Conservation (phyloP, 2,888 invertebrate species). For the Scaptomyza flava region DNA sequence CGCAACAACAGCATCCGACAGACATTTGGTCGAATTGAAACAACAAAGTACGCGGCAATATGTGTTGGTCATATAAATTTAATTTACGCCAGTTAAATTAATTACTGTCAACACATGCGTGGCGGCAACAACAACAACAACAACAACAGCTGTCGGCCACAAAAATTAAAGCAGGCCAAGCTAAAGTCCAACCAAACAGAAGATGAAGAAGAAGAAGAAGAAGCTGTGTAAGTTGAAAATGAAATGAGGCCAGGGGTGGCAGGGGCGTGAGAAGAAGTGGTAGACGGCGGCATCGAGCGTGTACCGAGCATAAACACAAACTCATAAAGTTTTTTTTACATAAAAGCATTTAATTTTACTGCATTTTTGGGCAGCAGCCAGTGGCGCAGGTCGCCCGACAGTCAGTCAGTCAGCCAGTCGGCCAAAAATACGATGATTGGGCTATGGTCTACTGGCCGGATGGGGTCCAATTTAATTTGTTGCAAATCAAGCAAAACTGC, state of each 20-base stretch:
- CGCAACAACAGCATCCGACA: too few relatives aligned
- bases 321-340: conserved; percentile 77
- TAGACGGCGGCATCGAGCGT: conserved; percentile 47
- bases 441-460: conserved; percentile 55
- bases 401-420: conserved; percentile 23
- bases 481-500: conserved; percentile 78
- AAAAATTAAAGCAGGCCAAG: conserved; percentile 76
- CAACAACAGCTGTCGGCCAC: conserved; percentile 46
- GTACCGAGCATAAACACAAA: conserved; percentile 77
- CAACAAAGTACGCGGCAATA: conserved; percentile 62
- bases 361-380: conserved; percentile 75
- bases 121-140: conserved; percentile 22
- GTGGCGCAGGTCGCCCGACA: conserved; percentile 27
- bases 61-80: conserved; percentile 75
- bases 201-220: neutral
- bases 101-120: conserved; percentile 77
- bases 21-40: conserved; percentile 42
- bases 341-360: conserved; percentile 79
- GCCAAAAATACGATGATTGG: conserved; percentile 2
- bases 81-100: conserved; percentile 75
- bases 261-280: conserved; percentile 8
- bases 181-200: conserved; percentile 57
- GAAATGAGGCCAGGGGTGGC: conserved; percentile 8
- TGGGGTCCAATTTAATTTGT: conserved; percentile 72
- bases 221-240: conserved; percentile 6